Percentiles rank a stretch among this genome's conserved stretches.
Evolutionary conservation across 1,140 invertebrate genomes (phyloP).

Genomic region (Drosophila oshimai): DNA sequence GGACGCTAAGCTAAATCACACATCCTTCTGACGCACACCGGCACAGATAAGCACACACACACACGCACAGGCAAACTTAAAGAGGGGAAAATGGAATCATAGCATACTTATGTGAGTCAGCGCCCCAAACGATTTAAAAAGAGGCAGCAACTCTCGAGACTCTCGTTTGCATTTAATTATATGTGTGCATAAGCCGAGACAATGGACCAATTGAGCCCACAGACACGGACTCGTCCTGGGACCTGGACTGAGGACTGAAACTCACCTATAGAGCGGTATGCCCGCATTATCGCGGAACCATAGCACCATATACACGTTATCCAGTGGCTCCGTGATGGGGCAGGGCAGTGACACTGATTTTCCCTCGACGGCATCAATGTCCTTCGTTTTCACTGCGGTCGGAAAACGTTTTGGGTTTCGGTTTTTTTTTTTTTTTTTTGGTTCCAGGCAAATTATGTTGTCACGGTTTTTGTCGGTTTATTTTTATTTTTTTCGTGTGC

Average conservation of each 20-base stretch:
- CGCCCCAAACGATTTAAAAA: constrained; percentile 61
- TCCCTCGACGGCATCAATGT: constrained; percentile 92
- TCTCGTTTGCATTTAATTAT: constrained; percentile 79
- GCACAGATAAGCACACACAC: constrained; percentile 10
- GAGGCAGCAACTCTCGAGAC: constrained; percentile 51
- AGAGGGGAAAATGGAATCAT: constrained; percentile 23
- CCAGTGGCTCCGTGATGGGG: constrained; percentile 90
- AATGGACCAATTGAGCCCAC: constrained; percentile 41
- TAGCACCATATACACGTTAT: constrained; percentile 94
- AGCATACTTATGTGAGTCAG: constrained; percentile 41
- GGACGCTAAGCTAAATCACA: constrained; percentile 39
- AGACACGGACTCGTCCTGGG: not conserved
- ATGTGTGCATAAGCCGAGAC: constrained; percentile 58
- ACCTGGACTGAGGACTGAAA: not conserved
- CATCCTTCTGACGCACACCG: constrained; percentile 22
- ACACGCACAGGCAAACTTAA: constrained; percentile 15
- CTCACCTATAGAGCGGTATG: constrained; percentile 93
- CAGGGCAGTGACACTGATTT: constrained; percentile 92
- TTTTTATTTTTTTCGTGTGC: constrained; percentile 7
- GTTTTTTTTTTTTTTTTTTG: not conserved
- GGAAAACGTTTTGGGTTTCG: not conserved
- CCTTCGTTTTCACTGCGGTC: constrained; percentile 84
- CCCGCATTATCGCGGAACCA: constrained; percentile 94
- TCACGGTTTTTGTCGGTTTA: constrained; percentile 33
- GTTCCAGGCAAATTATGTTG: constrained; percentile 66